Conservation (phyloP, 2,113 vertebrate species). For the Sula dactylatra region DNA sequence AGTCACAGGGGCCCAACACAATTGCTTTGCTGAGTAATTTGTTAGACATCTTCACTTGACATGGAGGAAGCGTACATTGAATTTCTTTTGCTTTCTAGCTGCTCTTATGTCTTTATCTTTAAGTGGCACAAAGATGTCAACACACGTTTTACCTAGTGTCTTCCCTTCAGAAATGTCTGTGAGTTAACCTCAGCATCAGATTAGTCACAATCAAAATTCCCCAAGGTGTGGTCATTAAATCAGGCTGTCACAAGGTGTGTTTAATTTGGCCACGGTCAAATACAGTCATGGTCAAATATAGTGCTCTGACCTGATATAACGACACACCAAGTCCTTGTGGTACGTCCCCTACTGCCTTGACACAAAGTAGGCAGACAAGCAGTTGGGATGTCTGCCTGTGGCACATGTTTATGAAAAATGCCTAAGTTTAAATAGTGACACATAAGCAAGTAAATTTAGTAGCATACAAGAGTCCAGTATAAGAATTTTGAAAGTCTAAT, state of each 20-base stretch:
- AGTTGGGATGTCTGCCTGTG: background rate
- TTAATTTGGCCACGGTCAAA: background rate
- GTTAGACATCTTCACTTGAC: background rate
- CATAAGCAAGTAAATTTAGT: background rate
- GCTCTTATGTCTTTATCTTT: background rate
- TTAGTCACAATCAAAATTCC: background rate
- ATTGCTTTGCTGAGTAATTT: background rate
- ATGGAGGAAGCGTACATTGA: background rate
- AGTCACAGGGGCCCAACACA: background rate
- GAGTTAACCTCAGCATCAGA: background rate
- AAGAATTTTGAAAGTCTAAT: background rate
- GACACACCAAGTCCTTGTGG: rapidly evolving
- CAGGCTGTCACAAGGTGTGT: background rate
- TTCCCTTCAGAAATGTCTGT: background rate
- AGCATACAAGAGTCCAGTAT: background rate
- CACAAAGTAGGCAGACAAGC: background rate
- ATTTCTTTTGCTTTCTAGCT: background rate
- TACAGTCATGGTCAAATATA: background rate
- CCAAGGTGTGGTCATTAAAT: background rate
- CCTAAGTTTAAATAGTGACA: background rate
- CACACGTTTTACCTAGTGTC: background rate
- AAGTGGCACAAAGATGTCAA: background rate
- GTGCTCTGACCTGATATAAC: background rate
- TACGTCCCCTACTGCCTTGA: background rate
- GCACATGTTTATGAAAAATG: background rate